Base-by-base conservation (phyloP, 2,888 invertebrate species). In the Hylaea fasciaria region DNA sequence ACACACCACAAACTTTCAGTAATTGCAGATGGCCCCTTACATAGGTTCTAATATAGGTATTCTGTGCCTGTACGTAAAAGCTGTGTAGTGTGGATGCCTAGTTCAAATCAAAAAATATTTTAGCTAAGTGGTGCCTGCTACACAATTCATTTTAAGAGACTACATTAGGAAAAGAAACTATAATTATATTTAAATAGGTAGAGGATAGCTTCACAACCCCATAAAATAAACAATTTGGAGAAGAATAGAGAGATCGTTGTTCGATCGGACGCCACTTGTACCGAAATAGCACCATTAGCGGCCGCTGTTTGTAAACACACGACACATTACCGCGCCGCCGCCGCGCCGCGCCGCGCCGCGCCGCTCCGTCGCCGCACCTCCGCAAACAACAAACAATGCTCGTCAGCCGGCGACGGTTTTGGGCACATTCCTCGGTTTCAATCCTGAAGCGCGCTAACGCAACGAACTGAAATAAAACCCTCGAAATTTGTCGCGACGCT, bases 261-360 rank as follows among this genome's bases (percentile, higher is more conserved):
- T 53, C 17, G 68, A 48, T 57, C 46, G 53, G 63, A 62, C 54
- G 52, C 56, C 57, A 64, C 54, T 61, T 52, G 64, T 70, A 74
- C 80, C 70, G 76, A 83, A 85, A 86, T 86, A 86, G 82, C 79
- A 73, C 85, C 87, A 87, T 89, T 89, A 87, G 86, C 73, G 69
- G 61, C 71, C 74, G 76, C 69, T 85, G 86, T 87, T 86, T 81
- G 87, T 87, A 86, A 86, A 86, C 86, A 87, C 62, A 73, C 73
- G 72, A 69, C 55, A 29, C 47, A 16, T 39, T 13, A 14, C 5
- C 13, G 14, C 41, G 35, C 2, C 37, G 28, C 56, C 10, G 29
- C n/a, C 29, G 16, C n/a, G 39, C 44, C 29, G 32, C 35, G n/a
- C 14, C 74, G 68, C 74, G 70, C 63, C 70, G 66, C 67, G 70